Evolutionary conservation across 2,113 vertebrate species (phyloP), one percentile per base, ranked within the genome.

Genomic region (Castor canadensis): DNA sequence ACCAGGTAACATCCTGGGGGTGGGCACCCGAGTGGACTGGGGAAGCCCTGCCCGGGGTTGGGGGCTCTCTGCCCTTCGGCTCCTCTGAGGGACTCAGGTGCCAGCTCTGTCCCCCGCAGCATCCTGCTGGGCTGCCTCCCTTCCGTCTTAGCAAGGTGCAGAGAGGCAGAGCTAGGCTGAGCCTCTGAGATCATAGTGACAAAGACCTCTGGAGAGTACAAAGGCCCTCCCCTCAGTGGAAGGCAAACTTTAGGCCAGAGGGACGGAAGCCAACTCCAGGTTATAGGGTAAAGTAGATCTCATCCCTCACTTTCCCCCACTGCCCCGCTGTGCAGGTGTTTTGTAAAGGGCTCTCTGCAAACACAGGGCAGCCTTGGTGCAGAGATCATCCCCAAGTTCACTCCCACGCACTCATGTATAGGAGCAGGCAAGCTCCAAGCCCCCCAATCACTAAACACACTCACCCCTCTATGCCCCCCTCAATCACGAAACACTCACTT

Each of bases 1-100:
- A 98, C 95, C 98, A 99, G 98, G 99, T 99, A 98, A 98, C 0
- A 5, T 13, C 83, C 0, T 6, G 26, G 56, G 45, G 62, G 19
- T 22, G 1, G 12, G 15, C 11, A 56, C 12, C 32, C 40, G 80
- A 60, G 58, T 60, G 58, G 58, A 26, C 58, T 60, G 58, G 45
- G 75, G 49, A n/a, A 56, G 1, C 6, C 62, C 49, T 1, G 38
- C 49, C 60, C 5, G 0, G n/a, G 30, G 11, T 6, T 8, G 58
- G 16, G 4, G 66, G 73, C 7, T 35, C 49, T 40, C 76, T 32
- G 85, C 8, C 43, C 35, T 2, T 19, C 49, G 6, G 5, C 49
- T 9, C 43, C 38, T 82, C 40, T 0, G 72, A 71, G 79, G 49
- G 49, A 17, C 4, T 26, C 3, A 26, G 22, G 28, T 28, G 58